Conservation (phyloP, 2,888 invertebrate genomes). For the Ommatoiulus sabulosus region DNA sequence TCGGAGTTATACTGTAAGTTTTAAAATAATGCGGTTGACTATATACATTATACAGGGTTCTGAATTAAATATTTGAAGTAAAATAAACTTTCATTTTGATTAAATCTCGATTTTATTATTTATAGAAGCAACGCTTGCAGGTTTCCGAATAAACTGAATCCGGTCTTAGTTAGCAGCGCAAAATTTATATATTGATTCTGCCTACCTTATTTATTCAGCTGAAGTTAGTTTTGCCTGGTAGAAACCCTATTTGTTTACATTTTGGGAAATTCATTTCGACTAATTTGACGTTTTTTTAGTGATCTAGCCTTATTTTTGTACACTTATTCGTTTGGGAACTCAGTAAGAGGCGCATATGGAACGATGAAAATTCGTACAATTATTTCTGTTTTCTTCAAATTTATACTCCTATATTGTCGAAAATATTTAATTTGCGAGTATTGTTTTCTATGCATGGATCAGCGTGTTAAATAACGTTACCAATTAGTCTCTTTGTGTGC, state of each 20-base stretch:
- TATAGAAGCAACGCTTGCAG: neutral
- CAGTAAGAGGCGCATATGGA: too few species aligned
- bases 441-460: neutral
- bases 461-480: neutral
- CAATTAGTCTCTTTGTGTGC: slow-evolving; percentile 42
- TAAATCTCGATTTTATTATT: neutral
- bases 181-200: neutral
- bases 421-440: neutral
- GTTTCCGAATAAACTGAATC: neutral
- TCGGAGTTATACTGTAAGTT: neutral
- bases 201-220: neutral
- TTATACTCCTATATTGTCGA: neutral
- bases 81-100: neutral
- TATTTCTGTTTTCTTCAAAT: too few species aligned
- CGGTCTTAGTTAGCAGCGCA: neutral
- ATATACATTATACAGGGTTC: neutral
- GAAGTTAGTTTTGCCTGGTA: neutral
- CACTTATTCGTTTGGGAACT: too few species aligned
- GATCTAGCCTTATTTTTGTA: neutral
- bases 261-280: neutral
- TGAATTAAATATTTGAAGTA: neutral
- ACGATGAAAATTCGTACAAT: too few species aligned
- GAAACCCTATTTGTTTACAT: slow-evolving; percentile 5
- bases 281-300: neutral
- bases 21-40: neutral